Evolutionary conservation across 2,888 invertebrate species (phyloP).

Genomic region (Dryobota labecula): DNA sequence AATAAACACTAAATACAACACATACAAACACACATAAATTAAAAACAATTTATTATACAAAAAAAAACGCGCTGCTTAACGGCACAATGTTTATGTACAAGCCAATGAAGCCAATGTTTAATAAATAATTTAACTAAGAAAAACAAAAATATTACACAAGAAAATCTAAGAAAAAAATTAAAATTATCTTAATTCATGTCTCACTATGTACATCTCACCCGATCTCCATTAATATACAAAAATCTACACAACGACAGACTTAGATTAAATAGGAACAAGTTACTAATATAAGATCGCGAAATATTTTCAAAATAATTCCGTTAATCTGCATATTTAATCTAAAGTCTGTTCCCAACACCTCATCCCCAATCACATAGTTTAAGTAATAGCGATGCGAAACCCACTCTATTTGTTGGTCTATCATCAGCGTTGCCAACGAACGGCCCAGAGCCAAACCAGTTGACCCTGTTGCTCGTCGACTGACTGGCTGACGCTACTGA

Average conservation of each 20-base stretch:
- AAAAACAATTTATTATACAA: conserved; percentile 74
- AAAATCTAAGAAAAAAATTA: conserved; percentile 66
- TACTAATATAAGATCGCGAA: conserved; percentile 56
- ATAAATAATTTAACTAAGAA: conserved; percentile 80
- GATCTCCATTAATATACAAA: conserved; percentile 69
- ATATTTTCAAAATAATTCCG: conserved; percentile 43
- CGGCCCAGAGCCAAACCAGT: conserved; percentile 88
- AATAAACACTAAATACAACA: conserved; percentile 64
- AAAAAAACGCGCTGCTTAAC: conserved; percentile 72
- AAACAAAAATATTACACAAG: conserved; percentile 65
- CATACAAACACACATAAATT: conserved; percentile 67
- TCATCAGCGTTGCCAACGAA: conserved; percentile 88
- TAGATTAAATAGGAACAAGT: conserved; percentile 85
- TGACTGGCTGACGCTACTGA: conserved; percentile 72
- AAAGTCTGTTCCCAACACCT: conserved; percentile 83
- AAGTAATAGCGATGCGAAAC: conserved; percentile 87
- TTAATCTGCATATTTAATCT: conserved; percentile 80
- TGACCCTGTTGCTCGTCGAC: conserved; percentile 80
- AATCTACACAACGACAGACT: conserved; percentile 77
- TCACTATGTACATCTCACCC: conserved; percentile 77
- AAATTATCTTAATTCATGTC: conserved; percentile 64
- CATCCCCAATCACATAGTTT: conserved; percentile 87
- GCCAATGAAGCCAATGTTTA: conserved; percentile 78
- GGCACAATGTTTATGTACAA: conserved; percentile 79
- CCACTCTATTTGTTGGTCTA: conserved; percentile 86